These are phyloP conservation scores for Pristionchus japonicus DNA, from an alignment of 2,888 invertebrate genomes.

Conservation along the genomic window DNA sequence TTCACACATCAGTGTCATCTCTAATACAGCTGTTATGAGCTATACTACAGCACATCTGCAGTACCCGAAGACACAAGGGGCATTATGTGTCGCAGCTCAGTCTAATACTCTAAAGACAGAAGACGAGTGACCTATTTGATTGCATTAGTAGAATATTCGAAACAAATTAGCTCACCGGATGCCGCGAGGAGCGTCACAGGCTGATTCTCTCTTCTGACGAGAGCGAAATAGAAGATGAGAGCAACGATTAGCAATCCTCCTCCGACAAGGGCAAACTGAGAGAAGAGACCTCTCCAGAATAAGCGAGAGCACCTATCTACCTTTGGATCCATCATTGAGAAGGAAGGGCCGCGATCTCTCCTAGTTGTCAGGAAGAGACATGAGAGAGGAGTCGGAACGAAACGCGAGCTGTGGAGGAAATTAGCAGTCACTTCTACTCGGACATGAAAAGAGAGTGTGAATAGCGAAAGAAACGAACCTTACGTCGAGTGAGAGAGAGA, in stretches of 20 bases:
- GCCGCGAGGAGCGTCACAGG: constrained; percentile 12
- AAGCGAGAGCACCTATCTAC: background rate
- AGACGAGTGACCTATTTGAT: no score
- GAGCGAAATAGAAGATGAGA: constrained; percentile 35
- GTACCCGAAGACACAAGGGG: no score
- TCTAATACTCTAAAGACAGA: no score
- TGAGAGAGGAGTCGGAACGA: background rate
- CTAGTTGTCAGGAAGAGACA: background rate
- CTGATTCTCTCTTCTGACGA: constrained; percentile 3
- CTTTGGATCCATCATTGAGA: background rate
- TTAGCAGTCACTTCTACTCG: constrained; percentile 23
- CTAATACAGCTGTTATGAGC: no score
- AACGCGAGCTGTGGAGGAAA: background rate
- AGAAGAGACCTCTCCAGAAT: background rate
- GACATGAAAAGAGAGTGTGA: constrained; percentile 17
- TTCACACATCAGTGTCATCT: no score
- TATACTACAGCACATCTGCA: no score
- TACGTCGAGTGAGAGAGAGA: background rate
- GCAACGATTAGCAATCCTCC: background rate
- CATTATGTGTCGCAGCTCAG: no score
- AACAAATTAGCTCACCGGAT: background rate
- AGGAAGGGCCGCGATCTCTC: no score
- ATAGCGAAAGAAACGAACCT: constrained; percentile 29
- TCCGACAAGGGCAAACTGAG: constrained; percentile 28
- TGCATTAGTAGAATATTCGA: background rate